phyloP scores from a whole-genome alignment of 1,140 invertebrate species.

The Drosophila grimshawi region DNA sequence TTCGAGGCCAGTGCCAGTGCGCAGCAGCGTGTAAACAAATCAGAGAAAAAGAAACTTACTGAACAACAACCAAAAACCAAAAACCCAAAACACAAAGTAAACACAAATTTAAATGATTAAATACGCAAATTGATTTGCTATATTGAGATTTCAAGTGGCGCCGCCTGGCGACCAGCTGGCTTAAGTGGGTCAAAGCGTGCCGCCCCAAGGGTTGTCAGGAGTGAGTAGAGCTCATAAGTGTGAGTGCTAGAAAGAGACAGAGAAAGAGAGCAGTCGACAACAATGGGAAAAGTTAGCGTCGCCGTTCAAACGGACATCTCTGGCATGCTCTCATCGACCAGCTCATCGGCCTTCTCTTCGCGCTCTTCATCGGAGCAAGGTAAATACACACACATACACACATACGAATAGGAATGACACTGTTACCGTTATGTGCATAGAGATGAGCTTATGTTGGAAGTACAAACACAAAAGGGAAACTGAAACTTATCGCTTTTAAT shows the following conservation, averaged over 20 bases:
- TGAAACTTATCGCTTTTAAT: conserved; percentile 47
- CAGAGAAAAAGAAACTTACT: conserved; percentile 25
- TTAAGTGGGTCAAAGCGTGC: conserved; percentile 62
- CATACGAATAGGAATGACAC: conserved; percentile 2
- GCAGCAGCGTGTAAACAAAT: conserved; percentile 29
- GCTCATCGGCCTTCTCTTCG: conserved; percentile 69
- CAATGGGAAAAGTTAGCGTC: conserved; percentile 72
- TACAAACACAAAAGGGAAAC: conserved; percentile 42
- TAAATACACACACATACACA: conserved; percentile 57
- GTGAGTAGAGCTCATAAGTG: conserved; percentile 3
- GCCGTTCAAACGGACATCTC: conserved; percentile 81
- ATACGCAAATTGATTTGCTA: conserved; percentile 71
- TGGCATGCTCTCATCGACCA: conserved; percentile 72
- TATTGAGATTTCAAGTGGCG: conserved; percentile 73
- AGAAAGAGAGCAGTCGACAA: conserved; percentile 11
- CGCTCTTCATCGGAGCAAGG: conserved; percentile 80
- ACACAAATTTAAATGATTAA: conserved; percentile 58
- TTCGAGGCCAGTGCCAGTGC: conserved; percentile 37
- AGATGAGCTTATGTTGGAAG: conserved; percentile 47
- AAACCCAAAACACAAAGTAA: conserved; percentile 39
- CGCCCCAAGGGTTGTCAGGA: conserved; percentile 30
- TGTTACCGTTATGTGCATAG: conserved; percentile 35
- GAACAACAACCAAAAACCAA: background rate
- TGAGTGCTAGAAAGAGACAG: background rate
- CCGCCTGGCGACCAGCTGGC: conserved; percentile 33